phyloP scores from a whole-genome alignment of 2,888 invertebrate genomes.

The Agrochola lychnidis region DNA sequence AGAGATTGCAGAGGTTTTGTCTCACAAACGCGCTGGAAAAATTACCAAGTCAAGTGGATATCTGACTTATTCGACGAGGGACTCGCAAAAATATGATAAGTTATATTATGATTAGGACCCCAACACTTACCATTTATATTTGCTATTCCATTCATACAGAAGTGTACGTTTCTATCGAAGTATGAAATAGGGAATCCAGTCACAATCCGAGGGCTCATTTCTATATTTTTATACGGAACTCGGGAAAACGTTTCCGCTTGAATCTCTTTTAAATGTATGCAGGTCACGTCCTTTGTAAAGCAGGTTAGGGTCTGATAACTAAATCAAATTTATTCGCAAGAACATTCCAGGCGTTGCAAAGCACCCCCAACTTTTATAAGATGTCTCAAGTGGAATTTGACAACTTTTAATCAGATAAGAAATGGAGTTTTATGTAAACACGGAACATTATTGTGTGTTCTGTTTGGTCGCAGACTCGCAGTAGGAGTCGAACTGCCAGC shows the following conservation, averaged over 20 bases:
- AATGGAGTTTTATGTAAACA: constrained; percentile 58
- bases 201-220: constrained; percentile 48
- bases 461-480: constrained; percentile 49
- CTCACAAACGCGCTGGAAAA: constrained; percentile 48
- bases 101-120: constrained; percentile 50
- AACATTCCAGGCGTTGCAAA: constrained; percentile 68
- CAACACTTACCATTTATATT: constrained; percentile 43
- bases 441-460: constrained; percentile 41
- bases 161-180: constrained; percentile 20
- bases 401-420: constrained; percentile 71
- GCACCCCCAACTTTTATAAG: constrained; percentile 68
- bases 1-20: constrained; percentile 52
- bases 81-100: constrained; percentile 54
- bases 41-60: constrained; percentile 54
- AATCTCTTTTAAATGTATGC: constrained; percentile 77
- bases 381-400: constrained; percentile 56
- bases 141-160: constrained; percentile 38
- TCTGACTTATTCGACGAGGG: constrained; percentile 35
- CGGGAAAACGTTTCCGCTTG: constrained; percentile 58
- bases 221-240: constrained; percentile 56
- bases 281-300: constrained; percentile 78
- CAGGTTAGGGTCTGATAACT: constrained; percentile 82
- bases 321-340: constrained; percentile 84
- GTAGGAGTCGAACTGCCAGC: constrained; percentile 42
- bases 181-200: constrained; percentile 49